Conservation (phyloP, 2,888 invertebrate species). For the Homarus gammarus region DNA sequence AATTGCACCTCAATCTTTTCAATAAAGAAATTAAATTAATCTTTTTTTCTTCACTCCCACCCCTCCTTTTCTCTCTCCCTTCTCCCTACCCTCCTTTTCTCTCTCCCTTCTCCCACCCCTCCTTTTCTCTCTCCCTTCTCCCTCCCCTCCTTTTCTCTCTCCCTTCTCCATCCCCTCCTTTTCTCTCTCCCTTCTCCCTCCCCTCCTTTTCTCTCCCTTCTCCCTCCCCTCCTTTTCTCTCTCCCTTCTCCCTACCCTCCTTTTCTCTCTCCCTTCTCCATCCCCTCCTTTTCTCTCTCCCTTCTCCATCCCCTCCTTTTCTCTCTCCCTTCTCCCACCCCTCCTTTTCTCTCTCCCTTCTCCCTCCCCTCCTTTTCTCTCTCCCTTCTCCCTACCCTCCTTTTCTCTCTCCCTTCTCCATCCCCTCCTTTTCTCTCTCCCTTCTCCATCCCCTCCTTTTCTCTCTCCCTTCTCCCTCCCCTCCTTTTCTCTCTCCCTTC, state of each 20-base stretch:
- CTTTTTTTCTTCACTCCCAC: too few species aligned
- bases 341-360: not conserved
- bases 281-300: not conserved
- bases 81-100: too few species aligned
- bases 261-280: not conserved
- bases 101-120: too few species aligned
- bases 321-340: not conserved
- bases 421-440: conserved; percentile 17
- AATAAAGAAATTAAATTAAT: too few species aligned
- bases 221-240: too few species aligned
- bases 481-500: too few species aligned
- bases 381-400: too few species aligned
- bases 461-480: too few species aligned
- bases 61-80: too few species aligned
- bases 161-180: too few species aligned
- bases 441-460: not conserved
- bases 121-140: too few species aligned
- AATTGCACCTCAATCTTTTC: too few species aligned
- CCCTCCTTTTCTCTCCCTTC: not conserved
- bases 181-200: not conserved
- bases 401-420: not conserved
- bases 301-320: not conserved
- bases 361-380: not conserved
- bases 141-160: not conserved
- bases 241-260: not conserved